Percentiles rank a stretch among this genome's conserved stretches.
These are phyloP conservation scores for Drosophila kohkoa DNA, from an alignment of 1,140 invertebrate genomes.

Conservation along the genomic window DNA sequence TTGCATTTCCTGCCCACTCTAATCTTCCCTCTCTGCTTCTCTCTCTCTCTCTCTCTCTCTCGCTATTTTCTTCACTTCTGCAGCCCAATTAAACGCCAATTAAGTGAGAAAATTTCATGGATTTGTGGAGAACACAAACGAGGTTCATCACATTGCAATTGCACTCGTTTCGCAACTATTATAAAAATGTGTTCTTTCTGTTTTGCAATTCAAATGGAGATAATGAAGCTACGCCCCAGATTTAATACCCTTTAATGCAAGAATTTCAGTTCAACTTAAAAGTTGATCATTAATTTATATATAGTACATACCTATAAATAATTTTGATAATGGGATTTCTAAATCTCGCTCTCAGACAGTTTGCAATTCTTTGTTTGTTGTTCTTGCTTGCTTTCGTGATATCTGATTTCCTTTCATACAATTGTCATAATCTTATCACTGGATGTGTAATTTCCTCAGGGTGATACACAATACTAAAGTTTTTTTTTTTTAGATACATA, in stretches of 20 bases:
- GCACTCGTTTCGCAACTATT: constrained; percentile 9
- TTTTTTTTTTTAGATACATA: not conserved
- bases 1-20: constrained; percentile 57
- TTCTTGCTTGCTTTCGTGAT: no score
- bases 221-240: not conserved
- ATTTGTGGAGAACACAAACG: constrained; percentile 3
- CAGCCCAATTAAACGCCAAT: constrained; percentile 44
- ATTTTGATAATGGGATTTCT: no score
- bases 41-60: not conserved
- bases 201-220: not conserved
- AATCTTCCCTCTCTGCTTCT: not conserved
- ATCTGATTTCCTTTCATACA: not conserved
- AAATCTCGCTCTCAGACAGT: no score
- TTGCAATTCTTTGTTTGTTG: no score
- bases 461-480: not conserved
- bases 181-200: not conserved
- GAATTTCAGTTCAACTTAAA: not conserved
- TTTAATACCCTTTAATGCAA: constrained; percentile 1
- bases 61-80: not conserved
- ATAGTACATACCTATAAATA: no score
- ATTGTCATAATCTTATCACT: constrained; percentile 22
- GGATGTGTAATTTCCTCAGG: not conserved
- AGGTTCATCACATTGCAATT: constrained; percentile 22
- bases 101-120: constrained; percentile 45
- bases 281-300: no score